Conservation (phyloP, 1,140 invertebrate species). For the Bemisia tabaci region DNA sequence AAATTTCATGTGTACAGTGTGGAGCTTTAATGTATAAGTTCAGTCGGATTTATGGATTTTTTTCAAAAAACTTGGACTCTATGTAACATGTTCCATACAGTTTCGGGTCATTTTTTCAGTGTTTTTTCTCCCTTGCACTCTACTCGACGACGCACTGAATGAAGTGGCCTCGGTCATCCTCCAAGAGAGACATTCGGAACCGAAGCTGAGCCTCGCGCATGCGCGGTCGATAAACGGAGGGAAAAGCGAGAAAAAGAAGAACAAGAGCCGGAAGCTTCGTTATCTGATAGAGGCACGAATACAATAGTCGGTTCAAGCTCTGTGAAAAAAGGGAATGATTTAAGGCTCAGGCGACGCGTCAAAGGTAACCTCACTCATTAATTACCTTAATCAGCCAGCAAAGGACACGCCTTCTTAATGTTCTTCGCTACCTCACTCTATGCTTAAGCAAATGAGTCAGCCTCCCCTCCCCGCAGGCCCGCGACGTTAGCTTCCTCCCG, state of each 20-base stretch:
- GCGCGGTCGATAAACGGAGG: background rate
- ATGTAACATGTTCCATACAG: too few relatives aligned
- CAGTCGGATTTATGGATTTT: too few relatives aligned
- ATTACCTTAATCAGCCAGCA: background rate
- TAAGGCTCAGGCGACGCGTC: background rate
- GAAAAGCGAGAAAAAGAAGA: background rate
- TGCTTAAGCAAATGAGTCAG: background rate
- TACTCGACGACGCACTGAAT: too few relatives aligned
- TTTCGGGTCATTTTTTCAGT: too few relatives aligned
- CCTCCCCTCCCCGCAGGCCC: background rate
- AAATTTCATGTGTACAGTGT: too few relatives aligned
- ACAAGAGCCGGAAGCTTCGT: background rate
- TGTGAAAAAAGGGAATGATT: background rate
- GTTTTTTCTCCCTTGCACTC: too few relatives aligned
- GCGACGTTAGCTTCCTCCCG: background rate
- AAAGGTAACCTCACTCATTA: background rate
- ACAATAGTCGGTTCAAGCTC: background rate
- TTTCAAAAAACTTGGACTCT: too few relatives aligned
- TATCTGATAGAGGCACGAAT: background rate
- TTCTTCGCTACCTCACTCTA: background rate
- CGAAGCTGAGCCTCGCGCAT: too few relatives aligned
- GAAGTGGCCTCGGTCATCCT: too few relatives aligned
- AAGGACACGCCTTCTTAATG: background rate
- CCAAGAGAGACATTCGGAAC: too few relatives aligned
- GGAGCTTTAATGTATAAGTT: too few relatives aligned